phyloP scores from a whole-genome alignment of 1,140 invertebrate genomes.

The Adelges cooleyi region DNA sequence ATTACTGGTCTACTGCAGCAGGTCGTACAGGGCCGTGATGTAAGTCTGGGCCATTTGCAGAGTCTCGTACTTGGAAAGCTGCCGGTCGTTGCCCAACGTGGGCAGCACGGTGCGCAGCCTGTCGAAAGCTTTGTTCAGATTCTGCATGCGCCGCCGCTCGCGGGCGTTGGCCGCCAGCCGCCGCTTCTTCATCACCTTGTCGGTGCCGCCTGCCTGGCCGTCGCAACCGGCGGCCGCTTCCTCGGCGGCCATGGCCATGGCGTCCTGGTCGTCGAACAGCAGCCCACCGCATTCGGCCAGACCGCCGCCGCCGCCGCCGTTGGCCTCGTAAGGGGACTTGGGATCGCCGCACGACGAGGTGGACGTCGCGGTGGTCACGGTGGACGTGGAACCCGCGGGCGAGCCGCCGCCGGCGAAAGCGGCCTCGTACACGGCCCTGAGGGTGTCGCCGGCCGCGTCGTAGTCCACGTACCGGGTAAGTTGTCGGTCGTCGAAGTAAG shows the following conservation, averaged over 20 bases:
- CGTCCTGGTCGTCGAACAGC: neutral
- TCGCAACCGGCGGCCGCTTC: no score
- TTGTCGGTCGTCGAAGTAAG: neutral
- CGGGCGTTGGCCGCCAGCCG: conserved; percentile 84
- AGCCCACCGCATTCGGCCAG: neutral
- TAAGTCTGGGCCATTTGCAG: conserved; percentile 96
- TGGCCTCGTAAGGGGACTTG: neutral
- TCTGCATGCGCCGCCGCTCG: conserved; percentile 86
- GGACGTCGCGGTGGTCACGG: neutral
- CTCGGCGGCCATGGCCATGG: neutral
- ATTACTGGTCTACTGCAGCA: conserved; percentile 60
- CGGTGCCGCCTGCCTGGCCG: conserved; percentile 50
- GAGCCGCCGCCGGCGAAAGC: conserved; percentile 2
- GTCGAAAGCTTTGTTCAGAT: conserved; percentile 88
- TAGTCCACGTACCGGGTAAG: neutral
- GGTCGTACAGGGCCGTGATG: conserved; percentile 76
- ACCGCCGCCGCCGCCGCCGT: neutral
- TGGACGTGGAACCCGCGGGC: neutral
- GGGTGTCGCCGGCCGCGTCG: conserved; percentile 6
- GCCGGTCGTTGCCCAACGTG: conserved; percentile 75
- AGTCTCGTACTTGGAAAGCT: conserved; percentile 93
- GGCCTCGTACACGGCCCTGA: conserved; percentile 7
- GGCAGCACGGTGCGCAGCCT: conserved; percentile 78
- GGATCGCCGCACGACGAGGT: neutral
- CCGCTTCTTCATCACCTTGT: conserved; percentile 65